Evolutionary conservation across 35 echinoderm and acorn worm species (phyloP).

Genomic region (Apostichopus californicus): DNA sequence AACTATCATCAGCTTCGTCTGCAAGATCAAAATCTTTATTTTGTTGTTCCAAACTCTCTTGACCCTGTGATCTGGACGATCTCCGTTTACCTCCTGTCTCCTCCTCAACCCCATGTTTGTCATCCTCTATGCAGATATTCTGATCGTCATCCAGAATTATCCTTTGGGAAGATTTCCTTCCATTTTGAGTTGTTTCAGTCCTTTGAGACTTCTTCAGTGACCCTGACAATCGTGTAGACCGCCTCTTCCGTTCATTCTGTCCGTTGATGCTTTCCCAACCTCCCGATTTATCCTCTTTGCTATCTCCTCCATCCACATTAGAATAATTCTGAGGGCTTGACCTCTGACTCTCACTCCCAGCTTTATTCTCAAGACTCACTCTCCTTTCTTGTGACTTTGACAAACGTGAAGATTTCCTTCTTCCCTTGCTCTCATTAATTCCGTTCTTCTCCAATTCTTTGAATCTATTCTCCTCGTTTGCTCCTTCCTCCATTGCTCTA

Average conservation of each 20-base stretch:
- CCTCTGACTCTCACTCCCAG: not conserved
- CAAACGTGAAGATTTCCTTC: constrained; percentile 7
- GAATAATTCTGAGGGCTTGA: not conserved
- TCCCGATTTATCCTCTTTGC: not conserved
- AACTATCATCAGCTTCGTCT: not conserved
- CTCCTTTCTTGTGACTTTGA: constrained; percentile 7
- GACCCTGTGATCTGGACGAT: constrained; percentile 9
- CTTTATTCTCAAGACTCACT: not conserved
- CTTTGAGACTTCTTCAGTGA: not conserved
- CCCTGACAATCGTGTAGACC: not conserved
- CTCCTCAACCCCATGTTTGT: not conserved
- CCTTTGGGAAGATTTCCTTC: not conserved
- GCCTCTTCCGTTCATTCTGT: not conserved
- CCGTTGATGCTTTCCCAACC: not conserved
- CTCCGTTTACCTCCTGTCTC: not conserved
- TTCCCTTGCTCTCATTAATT: not conserved
- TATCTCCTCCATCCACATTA: not conserved
- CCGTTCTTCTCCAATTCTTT: not conserved
- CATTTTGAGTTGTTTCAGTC: not conserved
- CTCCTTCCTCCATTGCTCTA: not conserved
- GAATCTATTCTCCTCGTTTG: not conserved
- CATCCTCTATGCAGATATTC: not conserved
- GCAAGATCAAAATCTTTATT: not conserved
- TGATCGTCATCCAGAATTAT: not conserved
- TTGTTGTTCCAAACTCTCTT: not conserved